Evolutionary conservation across 2,888 invertebrate species (phyloP), one percentile per base, ranked within the genome.

Genomic region (Tolmerus cingulatus): DNA sequence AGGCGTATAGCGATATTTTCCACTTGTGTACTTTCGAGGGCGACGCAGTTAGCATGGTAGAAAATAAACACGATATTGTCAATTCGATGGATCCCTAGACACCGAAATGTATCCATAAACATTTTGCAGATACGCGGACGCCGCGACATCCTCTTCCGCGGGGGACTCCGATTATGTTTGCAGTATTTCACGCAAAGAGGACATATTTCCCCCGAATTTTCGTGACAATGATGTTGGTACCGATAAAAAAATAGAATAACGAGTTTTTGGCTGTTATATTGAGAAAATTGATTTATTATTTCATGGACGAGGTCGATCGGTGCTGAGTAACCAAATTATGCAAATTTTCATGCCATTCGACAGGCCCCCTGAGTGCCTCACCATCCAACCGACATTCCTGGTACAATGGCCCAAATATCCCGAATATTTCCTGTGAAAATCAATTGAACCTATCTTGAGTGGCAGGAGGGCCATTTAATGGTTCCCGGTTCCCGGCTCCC

Each of bases 1-100:
- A 34, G 23, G 14, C 40, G 84, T 84, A 84, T 19, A 84, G 51
- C 66, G 84, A 84, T 84, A 84, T 84, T 84, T 81, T 81, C 30
- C 51, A 81, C 16, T 81, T 81, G 46, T 43, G 55, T 81, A 40
- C 66, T 81, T 51, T 81, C 9, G 43, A 55, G 51, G 46, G 81
- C 30, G 43, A n/a, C 43, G 19, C 16, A 76, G 8, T 76, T 76
- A 19, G 76, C 76, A 81, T 51, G 27, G 37, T 78, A 19, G 19
- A 40, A 43, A 23, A 43, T 46, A 46, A 78, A 78, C 78, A 43
- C 40, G 37, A 78, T 43, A 46, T 46, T 46, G 46, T 78, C 78
- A 43, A 46, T 23, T 78, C 1, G 37, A 66, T 66, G 66, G 27
- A 19, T 66, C 66, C 66, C 66, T 66, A 9, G 66, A 12, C 66